Evolutionary conservation across 2,797 vertebrate species (phyloP), one percentile per base, ranked within the genome.

Genomic region (Hippocampus kuda): DNA sequence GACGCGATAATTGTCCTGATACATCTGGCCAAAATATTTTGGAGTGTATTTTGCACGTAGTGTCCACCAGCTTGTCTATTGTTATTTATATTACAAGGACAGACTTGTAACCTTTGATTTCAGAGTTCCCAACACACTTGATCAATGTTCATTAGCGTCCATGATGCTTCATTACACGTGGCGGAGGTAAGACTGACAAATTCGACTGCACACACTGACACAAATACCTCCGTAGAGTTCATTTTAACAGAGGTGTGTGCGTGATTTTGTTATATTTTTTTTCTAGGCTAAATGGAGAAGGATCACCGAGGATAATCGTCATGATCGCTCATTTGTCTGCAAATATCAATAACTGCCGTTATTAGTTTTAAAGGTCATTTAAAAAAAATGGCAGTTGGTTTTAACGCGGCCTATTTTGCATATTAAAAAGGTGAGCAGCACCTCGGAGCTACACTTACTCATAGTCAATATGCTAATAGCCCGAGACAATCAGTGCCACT

Each of bases 341-440:
- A 70, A 66, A 74, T 67, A 59, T 66, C 51, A 69, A 61, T 27
- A 68, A 57, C 42, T 59, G 20, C 22, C 10, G 49, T 66, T 51
- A 49, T 67, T 2, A 16, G 57, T 66, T 73, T 71, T 61, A 64
- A 66, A 73, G 63, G 63, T 65, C 44, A 49, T 48, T 44, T n/a
- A 42, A 64, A 65, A 65, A 42, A 1, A 38, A 38, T 22, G 48
- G 48, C 44, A n/a, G 70, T 70, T 65, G 30, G 66, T 79, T 71
- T 30, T 60, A 27, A 59, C 66, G 27, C 46, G 38, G 38, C 41
- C 27, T 49, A 60, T 66, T 81, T 74, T 69, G 49, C 72, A 77
- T 77, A 65, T 81, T 77, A 3, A 74, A 79, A 81, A 73, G 71
- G 63, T 75, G 62, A 71, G 20, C 15, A 67, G 48, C 8, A 70